Percentiles rank a stretch among this genome's conserved stretches.
Evolutionary conservation across 2,888 invertebrate species (phyloP).

Genomic region (Patella ulyssiponensis): DNA sequence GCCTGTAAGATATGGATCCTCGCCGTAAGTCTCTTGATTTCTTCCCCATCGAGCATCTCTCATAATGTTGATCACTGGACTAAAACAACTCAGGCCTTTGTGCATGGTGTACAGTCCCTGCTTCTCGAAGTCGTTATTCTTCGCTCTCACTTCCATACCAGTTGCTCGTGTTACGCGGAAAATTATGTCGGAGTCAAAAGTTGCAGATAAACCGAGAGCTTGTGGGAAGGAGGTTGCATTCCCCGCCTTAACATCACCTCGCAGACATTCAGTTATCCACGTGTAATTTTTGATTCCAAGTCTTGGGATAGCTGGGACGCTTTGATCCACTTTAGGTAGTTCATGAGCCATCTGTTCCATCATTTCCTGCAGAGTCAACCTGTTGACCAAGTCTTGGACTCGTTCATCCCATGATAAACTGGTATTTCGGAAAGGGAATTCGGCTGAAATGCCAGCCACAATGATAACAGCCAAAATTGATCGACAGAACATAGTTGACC

Average conservation of each 20-base stretch:
- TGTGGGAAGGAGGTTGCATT: conserved; percentile 62
- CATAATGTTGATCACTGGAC: conserved; percentile 62
- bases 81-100: conserved; percentile 57
- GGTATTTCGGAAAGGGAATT: conserved; percentile 62
- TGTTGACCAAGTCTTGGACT: conserved; percentile 57
- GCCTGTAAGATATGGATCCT: conserved; percentile 60
- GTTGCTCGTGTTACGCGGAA: conserved; percentile 24
- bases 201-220: conserved; percentile 58
- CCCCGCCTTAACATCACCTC: conserved; percentile 54
- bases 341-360: conserved; percentile 48
- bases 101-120: conserved; percentile 37
- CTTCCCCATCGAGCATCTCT: conserved; percentile 61
- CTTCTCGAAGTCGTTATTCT: conserved; percentile 26
- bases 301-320: conserved; percentile 51
- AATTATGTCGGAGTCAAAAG: conserved; percentile 44
- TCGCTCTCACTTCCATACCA: conserved; percentile 28
- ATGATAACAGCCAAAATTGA: too few relatives aligned
- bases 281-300: conserved; percentile 55
- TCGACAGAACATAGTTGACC: too few relatives aligned
- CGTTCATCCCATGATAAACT: conserved; percentile 53
- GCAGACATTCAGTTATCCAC: conserved; percentile 61
- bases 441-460: not conserved
- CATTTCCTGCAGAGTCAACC: conserved; percentile 58
- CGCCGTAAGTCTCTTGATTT: conserved; percentile 65
- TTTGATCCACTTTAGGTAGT: conserved; percentile 43